These are phyloP conservation scores for Crypturellus tataupa DNA, from an alignment of 2,797 vertebrate species.

Conservation along the genomic window DNA sequence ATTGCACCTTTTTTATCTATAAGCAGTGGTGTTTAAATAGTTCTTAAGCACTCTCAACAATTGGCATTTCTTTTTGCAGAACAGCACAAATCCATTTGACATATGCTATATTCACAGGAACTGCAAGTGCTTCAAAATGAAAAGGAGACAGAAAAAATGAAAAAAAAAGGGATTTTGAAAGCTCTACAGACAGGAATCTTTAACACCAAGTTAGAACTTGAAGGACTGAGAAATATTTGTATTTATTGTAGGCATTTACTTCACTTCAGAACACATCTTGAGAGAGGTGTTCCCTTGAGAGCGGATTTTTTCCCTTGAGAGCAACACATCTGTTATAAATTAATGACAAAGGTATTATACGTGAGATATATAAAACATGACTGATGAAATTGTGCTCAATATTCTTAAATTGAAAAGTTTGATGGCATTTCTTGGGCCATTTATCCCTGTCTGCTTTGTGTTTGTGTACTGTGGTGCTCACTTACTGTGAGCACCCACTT, in stretches of 20 bases:
- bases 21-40: not conserved
- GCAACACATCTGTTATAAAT: not conserved
- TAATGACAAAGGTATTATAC: not conserved
- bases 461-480: not conserved
- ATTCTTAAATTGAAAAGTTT: not conserved
- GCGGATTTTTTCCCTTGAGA: not conserved
- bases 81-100: not conserved
- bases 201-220: not conserved
- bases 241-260: not conserved
- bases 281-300: no score
- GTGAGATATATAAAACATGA: not conserved
- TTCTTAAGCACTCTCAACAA: not conserved
- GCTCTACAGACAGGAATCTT: not conserved
- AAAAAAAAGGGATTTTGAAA: not conserved
- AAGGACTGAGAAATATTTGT: not conserved
- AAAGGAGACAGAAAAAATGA: not conserved
- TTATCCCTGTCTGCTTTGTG: not conserved
- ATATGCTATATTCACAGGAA: not conserved
- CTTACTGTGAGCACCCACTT: not conserved
- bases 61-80: conserved; percentile 17
- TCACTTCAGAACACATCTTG: not conserved
- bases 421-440: not conserved
- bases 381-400: not conserved
- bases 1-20: not conserved
- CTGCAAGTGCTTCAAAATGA: not conserved